phyloP scores from a whole-genome alignment of 2,888 invertebrate genomes.

The Chymomyza fuscimana region DNA sequence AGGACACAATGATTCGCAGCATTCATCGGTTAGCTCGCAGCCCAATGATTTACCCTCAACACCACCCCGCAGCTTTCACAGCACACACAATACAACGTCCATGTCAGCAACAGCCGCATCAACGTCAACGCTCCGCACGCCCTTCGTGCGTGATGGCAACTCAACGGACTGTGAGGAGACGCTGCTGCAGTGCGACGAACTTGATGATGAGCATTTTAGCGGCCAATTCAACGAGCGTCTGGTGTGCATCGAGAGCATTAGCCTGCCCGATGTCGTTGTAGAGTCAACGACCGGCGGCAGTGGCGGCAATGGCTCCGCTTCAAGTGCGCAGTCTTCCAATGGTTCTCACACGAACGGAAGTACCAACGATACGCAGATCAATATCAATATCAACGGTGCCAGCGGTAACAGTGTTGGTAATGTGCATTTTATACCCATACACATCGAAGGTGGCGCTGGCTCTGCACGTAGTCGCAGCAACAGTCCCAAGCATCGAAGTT shows the following conservation, averaged over 20 bases:
- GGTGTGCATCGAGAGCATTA: slow-evolving; percentile 79
- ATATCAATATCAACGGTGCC: slow-evolving; percentile 77
- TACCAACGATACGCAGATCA: slow-evolving; percentile 71
- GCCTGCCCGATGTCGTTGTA: slow-evolving; percentile 79
- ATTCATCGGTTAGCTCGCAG: neutral
- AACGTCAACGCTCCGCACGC: slow-evolving; percentile 40
- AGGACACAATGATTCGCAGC: slow-evolving; percentile 34
- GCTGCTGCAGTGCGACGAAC: slow-evolving; percentile 76
- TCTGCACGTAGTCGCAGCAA: slow-evolving; percentile 57
- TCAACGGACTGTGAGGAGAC: slow-evolving; percentile 79
- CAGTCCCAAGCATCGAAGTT: slow-evolving; percentile 67
- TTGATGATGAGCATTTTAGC: slow-evolving; percentile 56
- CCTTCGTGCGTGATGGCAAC: slow-evolving; percentile 75
- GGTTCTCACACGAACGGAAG: slow-evolving; percentile 11
- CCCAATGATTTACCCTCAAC: slow-evolving; percentile 24
- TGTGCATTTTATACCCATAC: slow-evolving; percentile 78
- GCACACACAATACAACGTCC: slow-evolving; percentile 2
- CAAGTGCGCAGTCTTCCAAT: slow-evolving; percentile 2
- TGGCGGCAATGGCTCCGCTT: slow-evolving; percentile 28
- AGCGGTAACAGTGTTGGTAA: slow-evolving; percentile 76
- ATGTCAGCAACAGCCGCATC: slow-evolving; percentile 18
- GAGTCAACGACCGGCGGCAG: slow-evolving; percentile 74
- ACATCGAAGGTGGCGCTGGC: slow-evolving; percentile 63
- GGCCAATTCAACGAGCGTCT: slow-evolving; percentile 66
- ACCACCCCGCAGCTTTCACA: slow-evolving; percentile 43